A percentile compares a stretch with the other conserved stretches of the same genome.
These are phyloP conservation scores for Drosophila punjabiensis DNA, from an alignment of 1,140 invertebrate species.

Conservation along the genomic window DNA sequence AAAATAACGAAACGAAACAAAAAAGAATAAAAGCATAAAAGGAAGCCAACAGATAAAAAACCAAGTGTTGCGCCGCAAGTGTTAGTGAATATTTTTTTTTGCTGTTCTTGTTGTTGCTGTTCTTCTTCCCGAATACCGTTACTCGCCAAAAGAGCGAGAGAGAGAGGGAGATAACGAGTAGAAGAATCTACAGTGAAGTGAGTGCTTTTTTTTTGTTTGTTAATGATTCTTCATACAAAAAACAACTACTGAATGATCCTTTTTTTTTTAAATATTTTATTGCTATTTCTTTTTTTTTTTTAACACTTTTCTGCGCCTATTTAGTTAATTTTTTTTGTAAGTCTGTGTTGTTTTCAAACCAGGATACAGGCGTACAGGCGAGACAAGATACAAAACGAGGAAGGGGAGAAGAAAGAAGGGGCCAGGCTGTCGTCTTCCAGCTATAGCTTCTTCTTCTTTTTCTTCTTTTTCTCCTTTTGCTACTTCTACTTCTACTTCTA, in stretches of 20 bases:
- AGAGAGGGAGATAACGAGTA: conserved; percentile 20
- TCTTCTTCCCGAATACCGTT: conserved; percentile 64
- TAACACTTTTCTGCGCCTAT: too few relatives aligned
- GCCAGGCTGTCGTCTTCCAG: not conserved
- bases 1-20: conserved; percentile 10
- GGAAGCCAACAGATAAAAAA: conserved; percentile 15
- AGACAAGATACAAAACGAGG: not conserved
- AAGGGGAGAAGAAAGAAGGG: not conserved
- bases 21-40: conserved; percentile 7
- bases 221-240: not conserved
- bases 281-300: not conserved
- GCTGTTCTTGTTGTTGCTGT: conserved; percentile 57
- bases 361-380: conserved; percentile 6
- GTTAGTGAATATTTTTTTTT: conserved; percentile 61
- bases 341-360: not conserved
- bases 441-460: conserved; percentile 3
- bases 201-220: conserved; percentile 54
- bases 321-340: not conserved
- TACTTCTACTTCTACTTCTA: conserved; percentile 23
- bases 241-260: not conserved
- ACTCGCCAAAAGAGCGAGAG: conserved; percentile 38
- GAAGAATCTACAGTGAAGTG: conserved; percentile 66
- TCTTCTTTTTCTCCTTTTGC: conserved; percentile 2
- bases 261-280: conserved; percentile 2
- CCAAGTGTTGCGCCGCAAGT: conserved; percentile 46